phyloP scores from a whole-genome alignment of 2,888 invertebrate genomes.

The Polymixis lichenea region DNA sequence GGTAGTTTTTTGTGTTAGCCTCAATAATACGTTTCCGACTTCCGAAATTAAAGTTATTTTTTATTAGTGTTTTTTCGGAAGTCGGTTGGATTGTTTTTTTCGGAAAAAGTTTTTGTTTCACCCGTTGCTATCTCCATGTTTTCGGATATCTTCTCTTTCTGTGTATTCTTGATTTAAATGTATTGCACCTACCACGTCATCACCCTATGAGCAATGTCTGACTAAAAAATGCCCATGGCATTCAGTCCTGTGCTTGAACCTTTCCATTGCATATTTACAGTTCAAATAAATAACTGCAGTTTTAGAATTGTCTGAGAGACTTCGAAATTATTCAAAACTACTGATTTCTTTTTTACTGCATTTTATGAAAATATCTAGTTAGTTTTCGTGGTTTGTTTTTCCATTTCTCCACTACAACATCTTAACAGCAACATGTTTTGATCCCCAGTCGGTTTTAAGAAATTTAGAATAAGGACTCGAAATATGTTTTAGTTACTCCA shows the following conservation, averaged over 20 bases:
- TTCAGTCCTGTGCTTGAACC: not conserved
- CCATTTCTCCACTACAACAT: not conserved
- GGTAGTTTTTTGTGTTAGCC: not conserved
- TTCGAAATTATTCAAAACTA: not conserved
- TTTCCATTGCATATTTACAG: not conserved
- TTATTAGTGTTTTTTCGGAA: no score
- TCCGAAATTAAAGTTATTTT: no score
- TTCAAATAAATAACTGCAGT: not conserved
- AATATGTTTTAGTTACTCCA: not conserved
- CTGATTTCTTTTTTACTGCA: not conserved
- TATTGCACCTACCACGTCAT: not conserved
- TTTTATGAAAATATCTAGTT: not conserved
- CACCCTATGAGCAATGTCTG: not conserved
- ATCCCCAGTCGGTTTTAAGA: not conserved
- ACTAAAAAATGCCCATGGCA: not conserved
- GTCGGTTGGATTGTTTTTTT: no score
- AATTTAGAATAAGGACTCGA: not conserved
- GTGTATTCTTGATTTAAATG: not conserved
- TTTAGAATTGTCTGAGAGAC: not conserved
- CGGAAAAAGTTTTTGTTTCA: no score
- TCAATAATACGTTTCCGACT: no score
- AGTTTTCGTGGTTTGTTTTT: no score
- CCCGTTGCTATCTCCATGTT: not conserved
- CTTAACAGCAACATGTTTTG: not conserved
- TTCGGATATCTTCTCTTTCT: slow-evolving; percentile 1